Evolutionary conservation across 2,113 vertebrate genomes (phyloP).

Genomic region (Anguilla japonica): DNA sequence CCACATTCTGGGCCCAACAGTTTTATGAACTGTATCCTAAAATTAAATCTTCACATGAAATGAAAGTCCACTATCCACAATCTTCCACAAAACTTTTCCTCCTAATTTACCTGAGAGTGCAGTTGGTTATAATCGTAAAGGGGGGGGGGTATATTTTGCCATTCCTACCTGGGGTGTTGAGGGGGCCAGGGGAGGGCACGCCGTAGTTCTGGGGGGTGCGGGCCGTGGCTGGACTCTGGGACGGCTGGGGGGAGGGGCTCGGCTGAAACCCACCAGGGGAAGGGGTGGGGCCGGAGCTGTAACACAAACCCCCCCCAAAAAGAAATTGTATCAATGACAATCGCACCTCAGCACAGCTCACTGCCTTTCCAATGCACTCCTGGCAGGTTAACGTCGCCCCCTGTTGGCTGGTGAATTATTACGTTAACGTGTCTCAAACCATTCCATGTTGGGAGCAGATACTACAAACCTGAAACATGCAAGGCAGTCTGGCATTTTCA

Average conservation of each 20-base stretch:
- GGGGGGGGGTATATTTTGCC: no score
- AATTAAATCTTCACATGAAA: no score
- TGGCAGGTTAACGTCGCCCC: no score
- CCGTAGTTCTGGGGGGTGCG: slow-evolving; percentile 93
- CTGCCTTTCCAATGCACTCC: background rate
- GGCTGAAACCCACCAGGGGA: slow-evolving; percentile 95
- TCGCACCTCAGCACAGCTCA: background rate
- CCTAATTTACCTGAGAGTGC: background rate
- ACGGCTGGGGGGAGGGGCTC: slow-evolving; percentile 93
- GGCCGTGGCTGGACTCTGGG: slow-evolving; percentile 86
- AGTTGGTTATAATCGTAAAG: no score
- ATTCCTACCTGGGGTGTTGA: slow-evolving; percentile 91
- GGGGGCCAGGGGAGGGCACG: slow-evolving; percentile 89
- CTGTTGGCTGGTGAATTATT: no score
- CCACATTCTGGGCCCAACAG: no score
- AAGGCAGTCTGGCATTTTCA: no score
- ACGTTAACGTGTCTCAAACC: no score
- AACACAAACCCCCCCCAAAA: background rate
- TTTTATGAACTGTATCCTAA: no score
- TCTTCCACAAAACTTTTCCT: background rate
- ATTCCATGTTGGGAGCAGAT: no score
- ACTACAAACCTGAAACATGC: no score
- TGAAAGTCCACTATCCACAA: background rate
- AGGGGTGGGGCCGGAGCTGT: slow-evolving; percentile 89
- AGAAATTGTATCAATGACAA: background rate